Base-by-base conservation (phyloP, 2,888 invertebrate species). In the Rhagophthalmus giganteus region DNA sequence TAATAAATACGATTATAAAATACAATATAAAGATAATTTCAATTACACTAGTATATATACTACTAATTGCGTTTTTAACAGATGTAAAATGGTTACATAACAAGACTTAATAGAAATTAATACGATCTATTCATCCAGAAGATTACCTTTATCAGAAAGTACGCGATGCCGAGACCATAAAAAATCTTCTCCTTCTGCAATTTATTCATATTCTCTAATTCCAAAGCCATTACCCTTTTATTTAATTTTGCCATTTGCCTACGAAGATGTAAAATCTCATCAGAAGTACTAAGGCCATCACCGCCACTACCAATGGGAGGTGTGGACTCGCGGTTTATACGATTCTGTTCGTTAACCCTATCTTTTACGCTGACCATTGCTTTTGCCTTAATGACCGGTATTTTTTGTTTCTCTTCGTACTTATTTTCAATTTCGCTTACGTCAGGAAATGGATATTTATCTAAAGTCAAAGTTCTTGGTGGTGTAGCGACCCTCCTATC, bases 231-330 rank as follows among this genome's bases (percentile, higher is more conserved):
- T 5, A 95, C 87, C 11, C 94, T 84, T 34, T 93, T 83, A 72
- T 92, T 91, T 57, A 95, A 73, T 72, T 93, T 92, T 12, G 90
- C 88, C 66, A 95, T 82, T 75, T 94, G 94, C 35, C 89, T 81
- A 54, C 92, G 82, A 64, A 94, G 79, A 75, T 92, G 89, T 31
- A 88, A 80, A 45, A 92, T 79, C 76, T 93, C 93, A 74, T 92
- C 92, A 27, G 81, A 78, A 55, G 87, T 79, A 5, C 86, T 84
- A 54, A 87, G 77, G 45, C 84, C 79, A 67, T 88, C 88, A 7
- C 80, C 81, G 56, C 74, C 66, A 16, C 59, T 61, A 34, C 70
- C 71, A 39, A 72, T 59, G 8, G 69, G 68, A 12, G 70, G 71
- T 33, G 69, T 66, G 2, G 63, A 56, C 54, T 70, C 72, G 4